These are phyloP conservation scores for Caloenas nicobarica DNA, from an alignment of 2,113 vertebrate species.

Conservation along the genomic window DNA sequence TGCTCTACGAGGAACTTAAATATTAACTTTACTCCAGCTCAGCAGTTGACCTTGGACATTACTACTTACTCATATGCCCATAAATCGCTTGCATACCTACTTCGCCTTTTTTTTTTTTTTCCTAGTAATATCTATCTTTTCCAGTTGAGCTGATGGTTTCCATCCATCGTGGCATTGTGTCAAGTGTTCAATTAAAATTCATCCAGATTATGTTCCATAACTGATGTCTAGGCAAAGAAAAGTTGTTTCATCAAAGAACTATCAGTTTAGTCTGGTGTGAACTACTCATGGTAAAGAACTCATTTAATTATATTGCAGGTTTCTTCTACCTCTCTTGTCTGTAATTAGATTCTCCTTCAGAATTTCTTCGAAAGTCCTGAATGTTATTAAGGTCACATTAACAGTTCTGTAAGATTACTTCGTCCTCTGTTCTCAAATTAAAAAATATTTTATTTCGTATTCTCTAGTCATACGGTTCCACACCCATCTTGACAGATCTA, in stretches of 20 bases:
- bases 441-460: conserved; percentile 2
- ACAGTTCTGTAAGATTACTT: not conserved
- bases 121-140: not conserved
- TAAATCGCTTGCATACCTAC: not conserved
- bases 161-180: not conserved
- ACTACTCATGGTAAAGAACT: not conserved
- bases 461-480: not conserved
- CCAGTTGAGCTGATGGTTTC: not conserved
- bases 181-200: not conserved
- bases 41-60: not conserved
- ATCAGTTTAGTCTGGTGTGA: not conserved
- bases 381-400: not conserved
- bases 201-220: not conserved
- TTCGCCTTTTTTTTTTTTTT: not conserved
- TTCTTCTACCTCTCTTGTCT: not conserved
- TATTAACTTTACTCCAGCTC: not conserved
- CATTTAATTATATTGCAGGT: not conserved
- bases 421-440: not conserved
- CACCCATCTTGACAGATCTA: not conserved
- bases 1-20: not conserved
- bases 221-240: too few relatives aligned
- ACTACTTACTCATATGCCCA: not conserved
- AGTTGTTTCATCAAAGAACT: not conserved
- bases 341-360: not conserved
- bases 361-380: not conserved